Evolutionary conservation across 2,888 invertebrate species (phyloP).

Genomic region (Pandemis heparana): DNA sequence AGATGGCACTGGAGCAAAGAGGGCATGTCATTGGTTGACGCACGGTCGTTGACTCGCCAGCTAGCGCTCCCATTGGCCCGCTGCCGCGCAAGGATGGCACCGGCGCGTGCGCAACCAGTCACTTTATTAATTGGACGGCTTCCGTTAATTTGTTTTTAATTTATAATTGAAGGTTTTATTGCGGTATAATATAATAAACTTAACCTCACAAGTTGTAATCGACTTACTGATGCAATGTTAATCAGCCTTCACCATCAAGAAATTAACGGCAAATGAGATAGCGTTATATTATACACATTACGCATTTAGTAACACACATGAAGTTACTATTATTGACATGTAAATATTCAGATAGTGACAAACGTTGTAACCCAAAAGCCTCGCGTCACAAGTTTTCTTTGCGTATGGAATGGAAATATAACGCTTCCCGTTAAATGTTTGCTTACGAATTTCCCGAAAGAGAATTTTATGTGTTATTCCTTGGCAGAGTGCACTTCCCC

Average conservation of each 20-base stretch:
- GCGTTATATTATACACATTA: background rate
- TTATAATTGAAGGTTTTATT: constrained; percentile 14
- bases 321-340: background rate
- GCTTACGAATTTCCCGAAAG: constrained; percentile 53
- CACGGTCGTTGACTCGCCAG: constrained; percentile 72
- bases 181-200: constrained; percentile 15
- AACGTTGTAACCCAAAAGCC: constrained; percentile 9
- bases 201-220: background rate
- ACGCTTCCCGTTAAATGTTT: constrained; percentile 52
- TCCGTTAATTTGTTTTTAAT: constrained; percentile 38
- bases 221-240: background rate
- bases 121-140: constrained; percentile 43
- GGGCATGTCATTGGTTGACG: constrained; percentile 64
- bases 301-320: background rate
- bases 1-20: constrained; percentile 61
- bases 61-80: constrained; percentile 52
- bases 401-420: constrained; percentile 37
- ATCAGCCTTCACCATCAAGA: background rate
- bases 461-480: constrained; percentile 64
- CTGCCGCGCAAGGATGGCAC: constrained; percentile 44
- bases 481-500: constrained; percentile 72
- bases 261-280: background rate
- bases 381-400: constrained; percentile 34
- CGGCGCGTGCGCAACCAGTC: constrained; percentile 49
- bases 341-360: background rate